Conservation (phyloP, 2,888 invertebrate genomes). For the Cabera pusaria region DNA sequence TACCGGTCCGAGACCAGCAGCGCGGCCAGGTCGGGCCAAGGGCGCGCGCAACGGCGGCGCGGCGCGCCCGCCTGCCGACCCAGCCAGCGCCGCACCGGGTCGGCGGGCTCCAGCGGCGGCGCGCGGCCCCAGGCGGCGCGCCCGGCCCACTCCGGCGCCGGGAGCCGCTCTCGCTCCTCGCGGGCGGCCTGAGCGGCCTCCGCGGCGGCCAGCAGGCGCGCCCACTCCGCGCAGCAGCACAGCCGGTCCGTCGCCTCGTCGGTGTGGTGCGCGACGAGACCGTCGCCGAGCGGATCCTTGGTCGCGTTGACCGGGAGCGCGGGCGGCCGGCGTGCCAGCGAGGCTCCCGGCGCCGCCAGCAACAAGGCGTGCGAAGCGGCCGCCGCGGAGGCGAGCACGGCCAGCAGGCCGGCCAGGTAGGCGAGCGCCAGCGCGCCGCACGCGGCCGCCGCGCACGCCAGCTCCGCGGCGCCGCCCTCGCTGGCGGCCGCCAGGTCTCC, state of each 20-base stretch:
- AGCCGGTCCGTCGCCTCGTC: conserved; percentile 37
- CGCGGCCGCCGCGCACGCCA: conserved; percentile 34
- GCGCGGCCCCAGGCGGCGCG: conserved; percentile 57
- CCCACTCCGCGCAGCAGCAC: no score
- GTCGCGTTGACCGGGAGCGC: conserved; percentile 35
- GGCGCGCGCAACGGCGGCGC: conserved; percentile 25
- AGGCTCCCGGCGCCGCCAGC: conserved; percentile 33
- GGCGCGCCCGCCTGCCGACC: conserved; percentile 36
- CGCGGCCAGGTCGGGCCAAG: conserved; percentile 55
- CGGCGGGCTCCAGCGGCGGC: conserved; percentile 62
- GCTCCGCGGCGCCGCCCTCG: conserved; percentile 58
- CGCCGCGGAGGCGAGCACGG: conserved; percentile 49
- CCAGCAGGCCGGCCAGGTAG: conserved; percentile 36
- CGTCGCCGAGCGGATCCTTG: conserved; percentile 27
- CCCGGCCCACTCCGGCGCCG: conserved; percentile 55
- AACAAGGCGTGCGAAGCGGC: conserved; percentile 39
- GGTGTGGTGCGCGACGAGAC: conserved; percentile 19
- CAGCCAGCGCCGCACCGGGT: conserved; percentile 68
- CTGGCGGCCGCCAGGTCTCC: conserved; percentile 87
- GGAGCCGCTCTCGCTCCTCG: no score
- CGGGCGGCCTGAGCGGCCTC: conserved; percentile 28
- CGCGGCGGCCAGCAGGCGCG: background rate
- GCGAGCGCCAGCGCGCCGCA: conserved; percentile 37
- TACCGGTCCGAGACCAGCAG: conserved; percentile 62
- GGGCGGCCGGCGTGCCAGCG: conserved; percentile 7